A percentile compares a stretch with the other conserved stretches of the same genome.
phyloP scores from a whole-genome alignment of 2,888 invertebrate species.

The Argynnis bischoffii region DNA sequence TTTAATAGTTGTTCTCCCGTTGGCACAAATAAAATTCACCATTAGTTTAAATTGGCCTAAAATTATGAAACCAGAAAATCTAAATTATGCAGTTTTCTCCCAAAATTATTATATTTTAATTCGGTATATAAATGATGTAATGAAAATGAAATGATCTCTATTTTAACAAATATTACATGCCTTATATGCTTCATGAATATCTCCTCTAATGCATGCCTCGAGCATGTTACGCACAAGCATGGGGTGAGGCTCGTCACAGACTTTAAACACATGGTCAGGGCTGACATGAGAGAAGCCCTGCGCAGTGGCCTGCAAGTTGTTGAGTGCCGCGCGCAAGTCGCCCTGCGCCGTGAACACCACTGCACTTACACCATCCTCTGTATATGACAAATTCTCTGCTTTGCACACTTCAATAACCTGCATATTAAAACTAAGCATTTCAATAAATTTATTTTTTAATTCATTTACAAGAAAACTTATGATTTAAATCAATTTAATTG shows the following conservation, averaged over 20 bases:
- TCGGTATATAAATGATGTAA: too few species aligned
- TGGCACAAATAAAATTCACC: too few species aligned
- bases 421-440: background rate
- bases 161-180: constrained; percentile 41
- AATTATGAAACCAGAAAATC: too few species aligned
- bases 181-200: constrained; percentile 93
- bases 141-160: too few species aligned
- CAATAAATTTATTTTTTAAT: background rate
- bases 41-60: too few species aligned
- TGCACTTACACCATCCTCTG: constrained; percentile 96
- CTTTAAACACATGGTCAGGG: constrained; percentile 97
- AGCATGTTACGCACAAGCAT: constrained; percentile 95
- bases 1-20: too few species aligned
- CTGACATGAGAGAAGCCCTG: constrained; percentile 94
- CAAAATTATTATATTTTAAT: too few species aligned
- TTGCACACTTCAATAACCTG: constrained; percentile 72
- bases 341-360: constrained; percentile 99
- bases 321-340: constrained; percentile 98
- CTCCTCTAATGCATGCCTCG: constrained; percentile 89
- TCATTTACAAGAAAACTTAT: background rate
- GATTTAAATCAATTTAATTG: background rate
- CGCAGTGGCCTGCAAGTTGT: constrained; percentile 96
- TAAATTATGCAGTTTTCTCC: too few species aligned
- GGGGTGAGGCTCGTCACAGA: constrained; percentile 99
- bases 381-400: constrained; percentile 85